phyloP scores from a whole-genome alignment of 2,888 invertebrate species.

The Drosophila kambysellisi region DNA sequence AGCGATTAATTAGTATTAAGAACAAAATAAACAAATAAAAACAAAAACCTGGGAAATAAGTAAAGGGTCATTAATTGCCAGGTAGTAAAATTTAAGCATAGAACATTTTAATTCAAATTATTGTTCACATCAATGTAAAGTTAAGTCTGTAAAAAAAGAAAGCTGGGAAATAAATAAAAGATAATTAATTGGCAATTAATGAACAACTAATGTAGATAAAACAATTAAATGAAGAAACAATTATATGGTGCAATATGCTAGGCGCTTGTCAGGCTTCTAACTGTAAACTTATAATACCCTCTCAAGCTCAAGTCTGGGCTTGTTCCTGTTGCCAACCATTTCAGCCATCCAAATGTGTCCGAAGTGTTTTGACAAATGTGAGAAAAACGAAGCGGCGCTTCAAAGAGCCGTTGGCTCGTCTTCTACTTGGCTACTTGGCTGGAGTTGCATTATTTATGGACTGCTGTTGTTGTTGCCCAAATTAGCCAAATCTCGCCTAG shows the following conservation, averaged over 20 bases:
- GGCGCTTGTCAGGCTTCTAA: conserved; percentile 14
- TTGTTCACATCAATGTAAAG: background rate
- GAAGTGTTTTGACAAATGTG: conserved; percentile 70
- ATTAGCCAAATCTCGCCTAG: conserved; percentile 69
- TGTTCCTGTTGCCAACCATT: conserved; percentile 3
- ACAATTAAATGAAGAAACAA: background rate
- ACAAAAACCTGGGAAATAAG: background rate
- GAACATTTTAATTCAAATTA: background rate
- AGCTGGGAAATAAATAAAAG: background rate
- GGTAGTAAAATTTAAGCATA: background rate
- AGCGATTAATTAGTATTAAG: background rate
- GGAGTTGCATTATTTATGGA: conserved; percentile 73
- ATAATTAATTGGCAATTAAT: background rate
- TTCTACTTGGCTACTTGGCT: conserved; percentile 3
- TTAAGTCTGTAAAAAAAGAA: background rate
- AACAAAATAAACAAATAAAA: background rate
- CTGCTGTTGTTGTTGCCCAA: conserved; percentile 44
- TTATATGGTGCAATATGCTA: background rate
- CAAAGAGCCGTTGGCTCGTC: conserved; percentile 51
- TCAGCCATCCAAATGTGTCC: conserved; percentile 10
- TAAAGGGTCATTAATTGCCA: background rate
- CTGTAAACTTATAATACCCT: conserved; percentile 13
- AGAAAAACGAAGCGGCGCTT: conserved; percentile 68
- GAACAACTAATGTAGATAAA: background rate
- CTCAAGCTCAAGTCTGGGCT: conserved; percentile 13